Evolutionary conservation across 2,888 invertebrate genomes (phyloP), one percentile per base, ranked within the genome.

Genomic region (Agonopterix alstromeriana): DNA sequence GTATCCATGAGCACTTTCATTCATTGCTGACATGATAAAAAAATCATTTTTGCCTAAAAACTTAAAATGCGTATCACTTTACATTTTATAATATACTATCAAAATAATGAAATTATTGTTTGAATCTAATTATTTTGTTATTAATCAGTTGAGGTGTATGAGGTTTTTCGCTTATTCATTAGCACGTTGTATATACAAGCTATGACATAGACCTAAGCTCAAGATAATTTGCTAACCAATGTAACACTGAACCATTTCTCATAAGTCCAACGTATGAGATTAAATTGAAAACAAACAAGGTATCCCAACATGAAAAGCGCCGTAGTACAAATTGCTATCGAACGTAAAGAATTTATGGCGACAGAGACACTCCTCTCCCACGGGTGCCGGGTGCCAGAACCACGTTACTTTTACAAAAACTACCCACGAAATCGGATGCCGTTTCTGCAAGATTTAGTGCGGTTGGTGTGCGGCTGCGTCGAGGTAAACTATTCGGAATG

Each of bases 291-390:
- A 27, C 27, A 27, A 27, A 27, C 27, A 27, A 27, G 27, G 27
- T 27, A 27, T 27, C 27, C 27, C 14, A 10, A 35, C 11, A 45
- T 40, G 36, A 36, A 40, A 45, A 50, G 14, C 45, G 48, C 52
- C 45, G 50, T 48, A n/a, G 38, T 57, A 60, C 53, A 60, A 63
- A 58, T 60, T 61, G 54, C 50, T 53, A 61, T 61, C 52, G 59
- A 59, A 61, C 50, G 54, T 53, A 58, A 59, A 60, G 48, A 65
- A 67, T 68, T 71, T 68, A 70, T 67, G 52, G 62, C 55, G 52
- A 56, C 57, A 58, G 55, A 47, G 53, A 57, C 55, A 54, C 61
- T 56, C 63, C 53, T 54, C 48, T 46, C 49, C 42, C 45, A 35
- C 11, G 7, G 50, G 40, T 44, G 48, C 49, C 46, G 47, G 45